Evolutionary conservation across 2,113 vertebrate genomes (phyloP).

Genomic region (Pachypanchax playfairii): DNA sequence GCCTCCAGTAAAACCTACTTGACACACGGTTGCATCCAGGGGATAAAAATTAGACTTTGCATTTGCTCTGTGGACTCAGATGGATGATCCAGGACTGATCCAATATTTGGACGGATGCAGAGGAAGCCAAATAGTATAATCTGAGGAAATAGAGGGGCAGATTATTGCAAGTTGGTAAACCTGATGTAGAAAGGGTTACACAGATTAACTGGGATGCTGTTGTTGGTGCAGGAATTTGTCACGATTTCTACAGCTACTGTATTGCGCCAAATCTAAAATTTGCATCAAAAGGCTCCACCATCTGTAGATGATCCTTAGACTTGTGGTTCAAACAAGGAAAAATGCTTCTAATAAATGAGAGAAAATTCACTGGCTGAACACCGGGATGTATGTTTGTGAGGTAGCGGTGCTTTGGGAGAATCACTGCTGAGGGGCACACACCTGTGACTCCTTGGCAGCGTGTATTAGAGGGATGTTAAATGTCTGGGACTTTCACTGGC

Average conservation of each 20-base stretch:
- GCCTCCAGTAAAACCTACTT: conserved; percentile 64
- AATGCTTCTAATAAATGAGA: background rate
- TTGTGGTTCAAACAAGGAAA: background rate
- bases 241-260: background rate
- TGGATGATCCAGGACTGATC: conserved; percentile 74
- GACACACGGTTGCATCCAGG: conserved; percentile 59
- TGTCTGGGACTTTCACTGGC: too few relatives aligned
- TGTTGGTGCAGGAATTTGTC: conserved; percentile 6
- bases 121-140: conserved; percentile 62
- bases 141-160: conserved; percentile 56
- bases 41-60: conserved; percentile 63
- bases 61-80: conserved; percentile 43
- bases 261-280: background rate
- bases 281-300: conserved; percentile 6
- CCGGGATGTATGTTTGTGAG: background rate
- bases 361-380: background rate
- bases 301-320: background rate
- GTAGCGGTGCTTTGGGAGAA: too few relatives aligned
- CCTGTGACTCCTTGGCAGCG: too few relatives aligned
- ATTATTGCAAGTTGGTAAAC: conserved; percentile 69
- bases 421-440: too few relatives aligned
- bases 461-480: too few relatives aligned
- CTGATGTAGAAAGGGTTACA: conserved; percentile 58
- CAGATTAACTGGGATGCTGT: conserved; percentile 51
- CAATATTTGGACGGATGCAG: conserved; percentile 72